Percentiles rank a stretch among this genome's conserved stretches.
Evolutionary conservation across 2,113 vertebrate genomes (phyloP).

Genomic region (Bucco capensis): DNA sequence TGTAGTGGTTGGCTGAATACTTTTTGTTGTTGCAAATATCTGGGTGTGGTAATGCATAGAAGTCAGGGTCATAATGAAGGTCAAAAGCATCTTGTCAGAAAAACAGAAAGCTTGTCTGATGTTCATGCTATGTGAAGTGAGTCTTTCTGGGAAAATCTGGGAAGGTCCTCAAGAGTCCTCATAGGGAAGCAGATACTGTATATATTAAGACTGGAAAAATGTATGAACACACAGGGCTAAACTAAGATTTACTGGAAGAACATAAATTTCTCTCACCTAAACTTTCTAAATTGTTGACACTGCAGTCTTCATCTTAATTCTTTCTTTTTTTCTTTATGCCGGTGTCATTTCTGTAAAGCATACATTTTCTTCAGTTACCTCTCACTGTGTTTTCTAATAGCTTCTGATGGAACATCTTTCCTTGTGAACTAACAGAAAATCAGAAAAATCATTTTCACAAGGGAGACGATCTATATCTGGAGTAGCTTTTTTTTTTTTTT

Average conservation of each 20-base stretch:
- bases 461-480: fast-evolving
- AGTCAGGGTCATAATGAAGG: fast-evolving
- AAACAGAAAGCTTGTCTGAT: not conserved
- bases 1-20: fast-evolving
- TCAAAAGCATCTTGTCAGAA: not conserved
- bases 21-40: not conserved
- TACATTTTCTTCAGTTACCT: not conserved
- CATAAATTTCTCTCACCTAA: not conserved
- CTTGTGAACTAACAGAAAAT: not conserved
- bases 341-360: not conserved
- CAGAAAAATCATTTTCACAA: not conserved
- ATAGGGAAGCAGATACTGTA: fast-evolving
- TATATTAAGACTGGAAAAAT: not conserved
- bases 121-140: not conserved
- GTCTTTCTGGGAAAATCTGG: not conserved
- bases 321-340: not conserved
- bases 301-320: not conserved
- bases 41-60: not conserved
- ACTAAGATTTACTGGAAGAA: not conserved
- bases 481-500: no score
- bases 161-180: not conserved
- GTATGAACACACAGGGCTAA: not conserved
- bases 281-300: not conserved
- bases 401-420: not conserved
- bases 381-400: not conserved